Percentiles rank a stretch among this genome's conserved stretches.
These are phyloP conservation scores for Pseudomyrmex dendroicus DNA, from an alignment of 1,140 invertebrate genomes.

Conservation along the genomic window DNA sequence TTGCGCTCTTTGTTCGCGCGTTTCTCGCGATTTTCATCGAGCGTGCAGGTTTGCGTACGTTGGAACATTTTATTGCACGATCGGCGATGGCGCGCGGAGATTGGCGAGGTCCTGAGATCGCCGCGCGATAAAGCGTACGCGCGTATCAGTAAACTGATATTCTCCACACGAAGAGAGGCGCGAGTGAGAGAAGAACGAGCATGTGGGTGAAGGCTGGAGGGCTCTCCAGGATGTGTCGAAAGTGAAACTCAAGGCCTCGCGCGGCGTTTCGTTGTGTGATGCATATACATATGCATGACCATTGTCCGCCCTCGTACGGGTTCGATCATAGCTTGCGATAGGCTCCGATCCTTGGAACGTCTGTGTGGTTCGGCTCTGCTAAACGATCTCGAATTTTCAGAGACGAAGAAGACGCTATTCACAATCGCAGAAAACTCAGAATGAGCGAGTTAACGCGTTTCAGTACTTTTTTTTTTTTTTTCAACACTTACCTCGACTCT, in stretches of 20 bases:
- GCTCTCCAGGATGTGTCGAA: constrained; percentile 83
- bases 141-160: constrained; percentile 1
- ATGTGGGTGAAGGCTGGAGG: constrained; percentile 84
- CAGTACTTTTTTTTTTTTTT: constrained; percentile 15
- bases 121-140: constrained; percentile 49
- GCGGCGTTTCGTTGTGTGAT: constrained; percentile 34
- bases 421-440: background rate
- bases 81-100: constrained; percentile 37
- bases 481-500: background rate
- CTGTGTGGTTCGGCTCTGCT: constrained; percentile 25
- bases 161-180: constrained; percentile 51
- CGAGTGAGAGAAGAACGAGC: constrained; percentile 77
- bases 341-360: constrained; percentile 57
- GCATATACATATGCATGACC: constrained; percentile 34
- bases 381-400: constrained; percentile 4
- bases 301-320: constrained; percentile 62
- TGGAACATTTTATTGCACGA: constrained; percentile 50
- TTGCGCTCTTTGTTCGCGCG: background rate
- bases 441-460: background rate
- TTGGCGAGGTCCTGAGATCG: constrained; percentile 63
- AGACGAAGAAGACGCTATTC: background rate
- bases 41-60: background rate
- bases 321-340: constrained; percentile 66
- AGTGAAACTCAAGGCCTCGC: constrained; percentile 82
- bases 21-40: background rate